Conservation (phyloP, 2,113 vertebrate species). For the Leptosomus discolor region DNA sequence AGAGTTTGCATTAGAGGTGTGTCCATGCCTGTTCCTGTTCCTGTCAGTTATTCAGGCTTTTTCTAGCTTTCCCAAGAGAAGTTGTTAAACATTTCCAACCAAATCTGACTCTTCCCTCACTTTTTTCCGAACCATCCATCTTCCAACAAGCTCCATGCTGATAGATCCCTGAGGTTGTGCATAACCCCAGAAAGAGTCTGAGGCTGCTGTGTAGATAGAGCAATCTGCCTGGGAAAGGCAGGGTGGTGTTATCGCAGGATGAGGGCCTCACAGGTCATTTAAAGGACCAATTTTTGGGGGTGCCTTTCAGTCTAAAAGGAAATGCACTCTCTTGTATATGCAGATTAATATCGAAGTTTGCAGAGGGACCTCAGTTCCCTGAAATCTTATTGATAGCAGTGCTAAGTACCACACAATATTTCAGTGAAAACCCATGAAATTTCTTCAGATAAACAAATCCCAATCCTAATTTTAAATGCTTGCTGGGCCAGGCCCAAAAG, state of each 20-base stretch:
- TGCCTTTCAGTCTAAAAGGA: not conserved
- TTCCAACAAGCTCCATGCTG: not conserved
- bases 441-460: not conserved
- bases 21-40: not conserved
- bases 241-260: not conserved
- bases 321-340: not conserved
- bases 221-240: not conserved
- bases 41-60: not conserved
- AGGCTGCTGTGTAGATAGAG: not conserved
- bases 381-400: not conserved
- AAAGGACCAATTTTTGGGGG: not conserved
- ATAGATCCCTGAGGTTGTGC: not conserved
- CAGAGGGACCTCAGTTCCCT: not conserved
- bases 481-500: not conserved
- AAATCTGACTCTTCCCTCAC: conserved; percentile 6
- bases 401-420: not conserved
- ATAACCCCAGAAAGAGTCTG: not conserved
- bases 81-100: not conserved
- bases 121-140: not conserved
- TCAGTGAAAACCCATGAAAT: not conserved
- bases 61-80: not conserved
- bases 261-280: not conserved
- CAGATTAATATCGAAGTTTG: not conserved
- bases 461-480: not conserved
- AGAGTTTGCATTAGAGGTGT: not conserved